Base-by-base conservation (phyloP, 2,888 invertebrate genomes). In the Ecdyonurus torrentis region DNA sequence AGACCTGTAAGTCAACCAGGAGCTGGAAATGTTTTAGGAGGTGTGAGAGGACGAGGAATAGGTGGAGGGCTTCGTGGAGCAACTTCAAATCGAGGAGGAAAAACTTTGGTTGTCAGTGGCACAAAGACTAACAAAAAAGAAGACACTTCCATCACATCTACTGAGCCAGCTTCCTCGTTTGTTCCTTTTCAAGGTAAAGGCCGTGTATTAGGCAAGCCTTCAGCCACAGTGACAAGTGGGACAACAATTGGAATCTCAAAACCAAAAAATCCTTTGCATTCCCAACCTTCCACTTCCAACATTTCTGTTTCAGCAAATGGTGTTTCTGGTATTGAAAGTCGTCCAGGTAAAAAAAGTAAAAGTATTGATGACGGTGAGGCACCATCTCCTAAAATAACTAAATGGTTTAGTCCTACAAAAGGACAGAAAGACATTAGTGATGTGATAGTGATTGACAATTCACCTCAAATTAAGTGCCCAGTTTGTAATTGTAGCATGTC, bases 1-100 rank as follows among this genome's bases (percentile, higher is more conserved):
- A 53, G 53, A 15, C 59, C 68, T 52, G 62, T 66, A 60, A 65
- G 67, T 2, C 69, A 68, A 52, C 58, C 66, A 58, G 70, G 69
- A 5, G 60, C 61, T 10, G 69, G 69, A 15, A 62, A 68, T 63
- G 64, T 64, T 5, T 63, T 70, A 7, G 69, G 68, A 3, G 62
- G 62, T 25, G 62, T 61, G 2, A 58, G 62, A 20, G 25, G 52
- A 2, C n/a, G n/a, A n/a, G 52, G 61, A 7, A 24, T 24, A 10
- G 63, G 59, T 37, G 24, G 61, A 22, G n/a, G 7, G 15, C 10
- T n/a, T 25, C 24, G n/a, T 1, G 37, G 37, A 37, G 55, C 55
- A 18, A 20, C 20, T 7, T n/a, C 55, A 7, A 55, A 55, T 20
- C n/a, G 55, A 55, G 55, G 55, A 20, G 55, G 55, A n/a, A 55